Base-by-base conservation (phyloP, 2,888 invertebrate genomes). In the Acrocera orbiculus region DNA sequence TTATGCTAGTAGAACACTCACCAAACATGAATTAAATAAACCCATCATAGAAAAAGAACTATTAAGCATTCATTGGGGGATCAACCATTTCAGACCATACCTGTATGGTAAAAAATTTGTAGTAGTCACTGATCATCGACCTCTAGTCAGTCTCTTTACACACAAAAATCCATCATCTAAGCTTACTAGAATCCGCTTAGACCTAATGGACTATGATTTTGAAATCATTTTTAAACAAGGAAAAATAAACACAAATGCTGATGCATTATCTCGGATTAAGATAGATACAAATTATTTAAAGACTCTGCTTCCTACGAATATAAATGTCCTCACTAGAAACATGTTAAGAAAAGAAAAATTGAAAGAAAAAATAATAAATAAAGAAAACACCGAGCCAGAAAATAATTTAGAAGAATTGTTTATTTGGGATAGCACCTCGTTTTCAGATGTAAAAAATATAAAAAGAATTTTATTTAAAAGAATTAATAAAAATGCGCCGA, bases 91-190 rank as follows among this genome's bases (percentile, higher is more conserved):
- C 32, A 30, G 45, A 35, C 46, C 47, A 10, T 52, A 53, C 35
- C 17, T 53, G 6, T 50, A 45, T 35, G 51, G 50, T 5, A 37
- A 35, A 37, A 43, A 39, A 30, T 49, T 52, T 32, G 43, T 34
- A 17, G 38, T 51, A 4, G 40, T 47, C 4, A 50, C 48, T 2
- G 53, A 52, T 35, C 50, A 52, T 38, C 42, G 44, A 33, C 47
- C 47, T 3, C 37, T 51, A 7, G 36, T 40, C 20, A 45, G 44
- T 37, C 34, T 45, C 20, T 39, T 42, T 31, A 40, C 39, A 16
- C 28, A 43, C 15, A 48, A 47, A 34, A 47, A 46, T 16, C 45
- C 44, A 15, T 45, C 42, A n/a, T 41, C 44, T 4, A 41, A 46
- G 31, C 26, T 55, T 5, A 38, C 47, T 6, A 37, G 49, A 30